Evolutionary conservation across 2,888 invertebrate genomes (phyloP).

Genomic region (Andrena trimmerana): DNA sequence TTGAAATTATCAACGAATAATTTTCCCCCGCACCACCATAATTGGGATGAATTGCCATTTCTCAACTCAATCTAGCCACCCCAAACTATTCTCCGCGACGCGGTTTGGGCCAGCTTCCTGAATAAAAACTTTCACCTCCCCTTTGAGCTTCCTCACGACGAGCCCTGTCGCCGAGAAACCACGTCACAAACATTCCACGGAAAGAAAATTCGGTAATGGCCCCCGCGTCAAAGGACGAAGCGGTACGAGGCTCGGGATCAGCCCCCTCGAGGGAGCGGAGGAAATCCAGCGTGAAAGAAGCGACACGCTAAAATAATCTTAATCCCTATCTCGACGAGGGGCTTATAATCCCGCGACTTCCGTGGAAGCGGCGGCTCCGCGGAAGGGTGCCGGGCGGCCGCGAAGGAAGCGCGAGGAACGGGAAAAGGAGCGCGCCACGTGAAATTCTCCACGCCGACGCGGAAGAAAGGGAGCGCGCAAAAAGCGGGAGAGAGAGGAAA

Average conservation of each 20-base stretch:
- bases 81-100: too few relatives aligned
- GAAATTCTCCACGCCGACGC: conserved; percentile 38
- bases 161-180: too few relatives aligned
- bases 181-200: background rate
- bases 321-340: conserved; percentile 1
- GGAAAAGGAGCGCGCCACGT: background rate
- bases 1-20: too few relatives aligned
- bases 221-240: background rate
- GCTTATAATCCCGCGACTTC: conserved; percentile 24
- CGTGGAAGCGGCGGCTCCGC: conserved; percentile 24
- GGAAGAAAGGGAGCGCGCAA: conserved; percentile 36
- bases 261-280: too few relatives aligned
- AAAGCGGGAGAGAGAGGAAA: conserved; percentile 36
- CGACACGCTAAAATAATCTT: conserved; percentile 14
- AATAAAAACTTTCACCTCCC: too few relatives aligned
- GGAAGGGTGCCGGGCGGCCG: conserved; percentile 36
- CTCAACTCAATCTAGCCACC: too few relatives aligned
- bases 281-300: conserved; percentile 7
- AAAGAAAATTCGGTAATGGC: too few relatives aligned
- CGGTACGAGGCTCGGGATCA: too few relatives aligned
- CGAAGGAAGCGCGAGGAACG: conserved; percentile 43
- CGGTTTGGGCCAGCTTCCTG: too few relatives aligned
- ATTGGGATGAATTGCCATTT: too few relatives aligned
- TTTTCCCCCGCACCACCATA: too few relatives aligned
- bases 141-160: too few relatives aligned